phyloP scores from a whole-genome alignment of 2,113 vertebrate species.

The Hippocampus abdominalis region DNA sequence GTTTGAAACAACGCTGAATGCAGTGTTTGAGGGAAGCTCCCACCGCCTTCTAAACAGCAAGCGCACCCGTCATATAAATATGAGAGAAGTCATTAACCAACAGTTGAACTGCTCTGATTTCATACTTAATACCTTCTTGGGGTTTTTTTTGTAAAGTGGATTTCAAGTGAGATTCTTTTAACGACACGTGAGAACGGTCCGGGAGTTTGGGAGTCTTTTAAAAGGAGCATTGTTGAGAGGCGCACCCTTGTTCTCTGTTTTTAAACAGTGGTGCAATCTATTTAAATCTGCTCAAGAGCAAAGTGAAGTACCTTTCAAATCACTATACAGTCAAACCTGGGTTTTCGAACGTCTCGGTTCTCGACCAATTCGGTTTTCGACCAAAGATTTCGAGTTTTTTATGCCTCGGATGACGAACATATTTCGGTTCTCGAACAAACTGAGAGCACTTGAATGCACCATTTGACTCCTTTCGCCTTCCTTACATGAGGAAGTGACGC shows the following conservation, averaged over 20 bases:
- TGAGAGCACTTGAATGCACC: too few relatives aligned
- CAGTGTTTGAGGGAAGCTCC: slow-evolving; percentile 42
- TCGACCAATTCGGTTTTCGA: too few relatives aligned
- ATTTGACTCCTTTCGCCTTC: too few relatives aligned
- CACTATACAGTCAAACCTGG: too few relatives aligned
- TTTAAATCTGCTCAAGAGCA: neutral
- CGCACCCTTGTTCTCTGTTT: neutral
- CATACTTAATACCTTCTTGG: slow-evolving; percentile 3
- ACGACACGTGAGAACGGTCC: neutral
- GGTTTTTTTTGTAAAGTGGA: neutral
- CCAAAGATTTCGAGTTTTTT: too few relatives aligned
- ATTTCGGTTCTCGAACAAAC: too few relatives aligned
- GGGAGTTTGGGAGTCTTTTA: neutral
- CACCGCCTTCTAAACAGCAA: neutral
- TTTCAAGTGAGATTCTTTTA: slow-evolving; percentile 3
- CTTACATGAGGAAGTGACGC: too few relatives aligned
- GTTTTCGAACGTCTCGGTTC: too few relatives aligned
- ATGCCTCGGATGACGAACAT: too few relatives aligned
- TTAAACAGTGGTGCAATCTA: neutral
- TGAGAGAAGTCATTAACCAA: neutral
- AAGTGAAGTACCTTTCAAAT: neutral
- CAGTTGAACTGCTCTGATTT: slow-evolving; percentile 15
- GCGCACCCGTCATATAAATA: neutral
- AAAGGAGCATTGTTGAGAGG: neutral
- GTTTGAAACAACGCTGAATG: slow-evolving; percentile 44